Conservation (phyloP, 2,113 vertebrate genomes). For the Dicentrarchus labrax region DNA sequence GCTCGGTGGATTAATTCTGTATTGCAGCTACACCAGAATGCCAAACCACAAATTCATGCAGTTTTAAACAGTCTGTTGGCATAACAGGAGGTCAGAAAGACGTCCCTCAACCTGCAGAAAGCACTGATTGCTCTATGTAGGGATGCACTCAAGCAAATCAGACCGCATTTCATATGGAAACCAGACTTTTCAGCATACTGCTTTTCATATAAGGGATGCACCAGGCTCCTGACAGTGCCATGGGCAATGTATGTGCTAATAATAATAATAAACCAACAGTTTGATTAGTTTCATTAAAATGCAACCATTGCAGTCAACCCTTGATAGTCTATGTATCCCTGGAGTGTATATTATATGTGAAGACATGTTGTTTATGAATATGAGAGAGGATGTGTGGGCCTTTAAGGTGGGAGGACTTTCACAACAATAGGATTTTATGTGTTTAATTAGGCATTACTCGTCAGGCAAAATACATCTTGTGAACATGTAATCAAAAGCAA, state of each 20-base stretch:
- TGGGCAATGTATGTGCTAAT: background rate
- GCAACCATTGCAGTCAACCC: background rate
- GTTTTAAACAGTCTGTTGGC: background rate
- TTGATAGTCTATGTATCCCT: background rate
- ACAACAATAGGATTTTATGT: too few species aligned
- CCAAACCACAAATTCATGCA: background rate
- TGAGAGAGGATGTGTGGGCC: too few species aligned
- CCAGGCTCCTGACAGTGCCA: too few species aligned
- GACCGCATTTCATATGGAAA: background rate
- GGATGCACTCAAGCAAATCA: background rate
- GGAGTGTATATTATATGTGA: background rate
- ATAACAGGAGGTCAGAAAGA: background rate
- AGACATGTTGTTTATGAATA: too few species aligned
- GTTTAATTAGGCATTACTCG: too few species aligned
- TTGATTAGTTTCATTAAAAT: background rate
- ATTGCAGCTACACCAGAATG: constrained; percentile 22
- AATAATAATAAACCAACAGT: background rate
- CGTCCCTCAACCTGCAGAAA: background rate
- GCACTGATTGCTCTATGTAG: background rate
- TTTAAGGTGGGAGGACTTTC: too few species aligned
- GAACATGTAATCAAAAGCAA: too few species aligned
- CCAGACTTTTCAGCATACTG: background rate
- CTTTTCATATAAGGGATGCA: background rate
- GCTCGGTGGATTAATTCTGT: constrained; percentile 17
- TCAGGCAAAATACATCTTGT: too few species aligned